Conservation (phyloP, 2,888 invertebrate genomes). For the Drosophila putrida region DNA sequence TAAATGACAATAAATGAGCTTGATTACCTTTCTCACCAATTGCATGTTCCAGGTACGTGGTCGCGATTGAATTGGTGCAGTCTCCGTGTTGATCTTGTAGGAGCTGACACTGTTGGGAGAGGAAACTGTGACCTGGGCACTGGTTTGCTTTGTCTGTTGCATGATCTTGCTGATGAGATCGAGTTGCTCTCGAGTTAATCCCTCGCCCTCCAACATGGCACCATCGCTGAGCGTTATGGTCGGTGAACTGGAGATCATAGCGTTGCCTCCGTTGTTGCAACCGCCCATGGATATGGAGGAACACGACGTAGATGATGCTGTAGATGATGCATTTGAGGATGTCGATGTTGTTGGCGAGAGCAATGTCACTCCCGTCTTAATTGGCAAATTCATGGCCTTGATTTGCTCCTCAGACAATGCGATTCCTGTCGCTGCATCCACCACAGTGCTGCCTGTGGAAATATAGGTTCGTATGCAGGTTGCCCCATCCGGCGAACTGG, state of each 20-base stretch:
- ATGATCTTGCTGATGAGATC: constrained; percentile 92
- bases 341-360: constrained; percentile 80
- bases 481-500: constrained; percentile 88
- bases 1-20: not conserved
- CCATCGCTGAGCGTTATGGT: constrained; percentile 83
- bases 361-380: constrained; percentile 77
- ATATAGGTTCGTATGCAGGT: constrained; percentile 88
- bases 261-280: not conserved
- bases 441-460: constrained; percentile 82
- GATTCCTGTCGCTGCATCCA: constrained; percentile 83
- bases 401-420: constrained; percentile 82
- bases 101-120: constrained; percentile 84
- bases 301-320: constrained; percentile 85
- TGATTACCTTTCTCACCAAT: constrained; percentile 80
- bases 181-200: constrained; percentile 90
- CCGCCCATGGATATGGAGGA: constrained; percentile 39
- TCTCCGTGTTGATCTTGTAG: constrained; percentile 81
- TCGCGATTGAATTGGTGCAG: constrained; percentile 56
- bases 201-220: constrained; percentile 87
- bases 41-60: constrained; percentile 88
- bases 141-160: constrained; percentile 90
- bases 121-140: constrained; percentile 85
- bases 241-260: constrained; percentile 63
- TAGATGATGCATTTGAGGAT: constrained; percentile 76
- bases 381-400: constrained; percentile 86